Percentiles rank a stretch among this genome's conserved stretches.
These are phyloP conservation scores for Aythya baeri DNA, from an alignment of 2,113 vertebrate species.

Conservation along the genomic window DNA sequence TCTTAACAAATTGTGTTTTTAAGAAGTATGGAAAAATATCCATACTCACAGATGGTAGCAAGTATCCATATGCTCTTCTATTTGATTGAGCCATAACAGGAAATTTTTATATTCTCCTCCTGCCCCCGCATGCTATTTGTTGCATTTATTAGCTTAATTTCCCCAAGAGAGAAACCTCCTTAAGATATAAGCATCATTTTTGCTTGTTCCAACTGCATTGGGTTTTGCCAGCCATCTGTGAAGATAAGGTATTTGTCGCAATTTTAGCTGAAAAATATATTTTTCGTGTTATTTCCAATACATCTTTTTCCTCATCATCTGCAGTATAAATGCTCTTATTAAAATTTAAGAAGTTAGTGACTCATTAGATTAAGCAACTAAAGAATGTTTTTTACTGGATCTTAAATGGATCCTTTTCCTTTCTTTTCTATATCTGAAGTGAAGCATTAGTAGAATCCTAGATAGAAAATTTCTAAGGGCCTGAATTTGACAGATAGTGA, in stretches of 20 bases:
- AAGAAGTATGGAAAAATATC: neutral
- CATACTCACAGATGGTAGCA: slow-evolving; percentile 16
- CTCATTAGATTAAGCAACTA: slow-evolving; percentile 35
- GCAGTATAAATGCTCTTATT: slow-evolving; percentile 22
- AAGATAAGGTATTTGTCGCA: neutral
- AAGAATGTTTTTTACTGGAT: slow-evolving; percentile 10
- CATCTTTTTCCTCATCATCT: neutral
- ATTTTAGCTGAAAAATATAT: slow-evolving; percentile 17
- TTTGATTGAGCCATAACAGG: slow-evolving; percentile 30
- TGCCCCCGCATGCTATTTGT: neutral
- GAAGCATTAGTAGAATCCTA: neutral
- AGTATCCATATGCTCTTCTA: slow-evolving; percentile 17
- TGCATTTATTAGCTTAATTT: slow-evolving; percentile 39
- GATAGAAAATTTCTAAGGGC: neutral
- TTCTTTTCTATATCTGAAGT: neutral
- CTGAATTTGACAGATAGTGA: neutral
- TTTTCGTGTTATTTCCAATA: slow-evolving; percentile 17
- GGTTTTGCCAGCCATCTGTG: slow-evolving; percentile 52
- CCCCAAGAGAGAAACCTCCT: slow-evolving; percentile 35
- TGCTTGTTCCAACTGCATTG: neutral
- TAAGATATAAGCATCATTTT: slow-evolving; percentile 32
- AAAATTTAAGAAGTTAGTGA: slow-evolving; percentile 39
- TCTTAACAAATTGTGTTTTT: slow-evolving; percentile 25
- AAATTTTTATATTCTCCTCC: slow-evolving; percentile 1
- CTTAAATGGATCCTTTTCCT: neutral